phyloP scores from a whole-genome alignment of 2,113 vertebrate species.

The Xiphorhynchus elegans region DNA sequence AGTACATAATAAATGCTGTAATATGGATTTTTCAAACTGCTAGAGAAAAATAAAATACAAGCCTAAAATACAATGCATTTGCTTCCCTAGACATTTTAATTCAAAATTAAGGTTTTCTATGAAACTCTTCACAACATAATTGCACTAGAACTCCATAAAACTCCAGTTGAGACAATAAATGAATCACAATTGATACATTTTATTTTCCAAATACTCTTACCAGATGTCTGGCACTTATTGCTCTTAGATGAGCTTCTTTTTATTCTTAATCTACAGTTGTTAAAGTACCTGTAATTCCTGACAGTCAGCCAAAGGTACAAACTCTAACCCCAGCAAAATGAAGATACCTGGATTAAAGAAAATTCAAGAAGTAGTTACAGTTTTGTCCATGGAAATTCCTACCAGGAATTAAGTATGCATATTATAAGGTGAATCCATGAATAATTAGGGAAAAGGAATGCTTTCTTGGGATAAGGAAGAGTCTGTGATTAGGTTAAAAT shows the following conservation, averaged over 20 bases:
- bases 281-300: not conserved
- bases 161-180: not conserved
- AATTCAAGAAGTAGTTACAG: not conserved
- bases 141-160: not conserved
- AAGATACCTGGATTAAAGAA: not conserved
- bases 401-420: not conserved
- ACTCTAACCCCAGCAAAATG: not conserved
- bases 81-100: not conserved
- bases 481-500: not conserved
- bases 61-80: not conserved
- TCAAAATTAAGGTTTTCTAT: not conserved
- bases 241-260: not conserved
- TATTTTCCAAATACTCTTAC: not conserved
- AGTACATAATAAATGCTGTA: not conserved
- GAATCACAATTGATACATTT: not conserved
- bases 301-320: not conserved
- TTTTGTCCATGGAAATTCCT: not conserved
- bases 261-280: not conserved
- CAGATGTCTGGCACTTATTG: not conserved
- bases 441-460: not conserved
- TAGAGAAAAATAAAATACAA: slow-evolving; percentile 1
- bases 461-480: not conserved
- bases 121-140: not conserved
- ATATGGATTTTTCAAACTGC: not conserved
- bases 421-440: not conserved